These are phyloP conservation scores for Pteropus alecto DNA, from an alignment of 2,113 vertebrate species.

Conservation along the genomic window DNA sequence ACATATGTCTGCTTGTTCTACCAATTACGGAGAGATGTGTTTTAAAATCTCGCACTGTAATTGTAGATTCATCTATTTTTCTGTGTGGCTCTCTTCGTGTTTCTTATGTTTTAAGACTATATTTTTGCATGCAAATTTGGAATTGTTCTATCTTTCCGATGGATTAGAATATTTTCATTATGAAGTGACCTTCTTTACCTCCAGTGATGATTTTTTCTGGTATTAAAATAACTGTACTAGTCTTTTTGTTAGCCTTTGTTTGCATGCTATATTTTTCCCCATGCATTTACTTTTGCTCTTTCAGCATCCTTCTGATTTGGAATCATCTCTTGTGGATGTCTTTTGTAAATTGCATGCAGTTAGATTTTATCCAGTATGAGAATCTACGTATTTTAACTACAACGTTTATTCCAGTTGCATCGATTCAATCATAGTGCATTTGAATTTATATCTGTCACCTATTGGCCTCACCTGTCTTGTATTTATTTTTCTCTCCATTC, in stretches of 20 bases:
- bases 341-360: background rate
- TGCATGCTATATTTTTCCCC: no score
- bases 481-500: conserved; percentile 5
- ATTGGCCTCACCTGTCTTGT: background rate
- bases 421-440: background rate
- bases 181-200: background rate
- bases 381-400: background rate
- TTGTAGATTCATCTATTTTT: background rate
- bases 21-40: background rate
- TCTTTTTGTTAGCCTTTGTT: background rate
- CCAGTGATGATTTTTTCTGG: background rate
- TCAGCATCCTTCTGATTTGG: background rate
- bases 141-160: background rate
- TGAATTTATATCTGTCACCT: background rate
- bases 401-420: background rate
- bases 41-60: background rate
- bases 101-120: background rate
- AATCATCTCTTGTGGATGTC: background rate
- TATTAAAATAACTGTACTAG: background rate
- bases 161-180: background rate
- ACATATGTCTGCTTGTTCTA: background rate
- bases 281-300: background rate
- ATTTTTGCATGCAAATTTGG: background rate
- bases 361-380: background rate
- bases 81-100: background rate